A percentile compares a stretch with the other conserved stretches of the same genome.
Conservation (phyloP, 2,888 invertebrate genomes). For the Junonia oenone region DNA sequence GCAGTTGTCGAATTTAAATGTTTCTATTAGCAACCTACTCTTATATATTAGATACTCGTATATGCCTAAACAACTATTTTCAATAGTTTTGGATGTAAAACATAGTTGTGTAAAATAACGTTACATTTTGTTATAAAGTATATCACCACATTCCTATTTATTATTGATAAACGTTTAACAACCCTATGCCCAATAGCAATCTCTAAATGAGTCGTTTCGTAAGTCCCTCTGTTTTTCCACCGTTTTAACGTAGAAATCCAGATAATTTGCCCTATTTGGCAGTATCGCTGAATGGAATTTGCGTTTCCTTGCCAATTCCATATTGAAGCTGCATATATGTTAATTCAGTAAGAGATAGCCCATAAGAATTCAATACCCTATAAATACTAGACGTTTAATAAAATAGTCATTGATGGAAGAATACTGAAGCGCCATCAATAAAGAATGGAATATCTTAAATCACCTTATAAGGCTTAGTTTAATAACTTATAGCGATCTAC, state of each 20-base stretch:
- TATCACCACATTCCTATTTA: no score
- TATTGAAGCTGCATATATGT: conserved; percentile 17
- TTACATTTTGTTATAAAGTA: no score
- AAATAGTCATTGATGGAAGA: conserved; percentile 4
- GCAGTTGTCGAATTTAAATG: background rate
- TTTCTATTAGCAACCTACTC: background rate
- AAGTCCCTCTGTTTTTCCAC: conserved; percentile 44
- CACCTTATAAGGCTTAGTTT: background rate
- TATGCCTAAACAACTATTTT: background rate
- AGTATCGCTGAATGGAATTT: conserved; percentile 33
- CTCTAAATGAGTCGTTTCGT: conserved; percentile 53
- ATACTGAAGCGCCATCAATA: background rate
- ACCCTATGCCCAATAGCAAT: conserved; percentile 52
- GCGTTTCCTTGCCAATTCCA: conserved; percentile 22
- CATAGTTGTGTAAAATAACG: no score
- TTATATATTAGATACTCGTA: background rate
- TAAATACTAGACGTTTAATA: conserved; percentile 13
- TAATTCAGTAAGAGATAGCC: conserved; percentile 12
- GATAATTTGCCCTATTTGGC: conserved; percentile 46
- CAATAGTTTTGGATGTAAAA: no score
- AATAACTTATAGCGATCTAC: background rate
- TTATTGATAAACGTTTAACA: no score
- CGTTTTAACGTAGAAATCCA: conserved; percentile 44
- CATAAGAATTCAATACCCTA: conserved; percentile 18
- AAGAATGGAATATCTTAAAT: background rate